Percentiles rank a stretch among this genome's conserved stretches.
Conservation (phyloP, 2,888 invertebrate genomes). For the Stomorhina lunata region DNA sequence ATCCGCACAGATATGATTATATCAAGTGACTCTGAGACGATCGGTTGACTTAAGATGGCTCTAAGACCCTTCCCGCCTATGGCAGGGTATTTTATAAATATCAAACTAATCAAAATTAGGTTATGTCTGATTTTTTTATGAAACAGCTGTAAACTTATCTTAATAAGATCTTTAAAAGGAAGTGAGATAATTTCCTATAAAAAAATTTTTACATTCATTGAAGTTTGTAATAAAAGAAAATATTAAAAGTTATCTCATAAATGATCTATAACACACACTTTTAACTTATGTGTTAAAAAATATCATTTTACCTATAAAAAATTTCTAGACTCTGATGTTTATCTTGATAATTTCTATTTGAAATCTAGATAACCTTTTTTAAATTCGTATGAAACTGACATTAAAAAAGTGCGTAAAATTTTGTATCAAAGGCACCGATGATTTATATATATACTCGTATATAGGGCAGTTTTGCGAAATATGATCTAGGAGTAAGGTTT, state of each 20-base stretch:
- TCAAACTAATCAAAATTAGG: too few relatives aligned
- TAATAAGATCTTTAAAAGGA: background rate
- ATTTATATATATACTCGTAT: too few relatives aligned
- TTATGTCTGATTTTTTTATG: too few relatives aligned
- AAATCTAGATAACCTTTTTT: background rate
- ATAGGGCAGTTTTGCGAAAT: conserved; percentile 3
- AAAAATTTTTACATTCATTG: background rate
- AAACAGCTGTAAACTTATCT: too few relatives aligned
- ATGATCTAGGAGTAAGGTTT: conserved; percentile 1
- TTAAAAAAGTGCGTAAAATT: background rate
- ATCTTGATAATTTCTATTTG: background rate
- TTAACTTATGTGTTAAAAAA: background rate
- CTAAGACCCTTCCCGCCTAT: too few relatives aligned
- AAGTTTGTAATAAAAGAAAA: background rate
- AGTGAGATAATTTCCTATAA: background rate
- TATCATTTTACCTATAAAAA: background rate
- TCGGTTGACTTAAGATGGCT: too few relatives aligned
- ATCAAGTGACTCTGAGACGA: too few relatives aligned
- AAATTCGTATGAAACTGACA: background rate
- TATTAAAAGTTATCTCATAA: background rate
- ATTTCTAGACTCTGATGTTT: background rate
- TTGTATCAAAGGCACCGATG: conserved; percentile 9
- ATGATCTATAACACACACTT: background rate
- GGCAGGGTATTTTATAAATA: too few relatives aligned
- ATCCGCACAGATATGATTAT: too few relatives aligned